phyloP scores from a whole-genome alignment of 2,888 invertebrate genomes.

The Hypselothyrea guttata region DNA sequence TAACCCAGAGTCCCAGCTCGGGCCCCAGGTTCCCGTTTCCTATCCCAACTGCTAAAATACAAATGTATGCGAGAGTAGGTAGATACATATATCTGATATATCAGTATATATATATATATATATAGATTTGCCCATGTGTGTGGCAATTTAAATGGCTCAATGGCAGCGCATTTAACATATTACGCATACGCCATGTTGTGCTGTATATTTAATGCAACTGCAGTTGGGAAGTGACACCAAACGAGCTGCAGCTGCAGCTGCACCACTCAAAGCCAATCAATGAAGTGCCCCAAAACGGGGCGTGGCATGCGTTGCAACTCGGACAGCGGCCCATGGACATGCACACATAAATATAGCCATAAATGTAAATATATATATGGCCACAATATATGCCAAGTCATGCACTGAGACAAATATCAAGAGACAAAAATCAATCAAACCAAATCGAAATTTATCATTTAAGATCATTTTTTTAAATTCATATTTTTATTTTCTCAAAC shows the following conservation, averaged over 20 bases:
- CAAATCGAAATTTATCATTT: too few species aligned
- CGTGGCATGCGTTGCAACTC: constrained; percentile 43
- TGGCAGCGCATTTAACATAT: constrained; percentile 52
- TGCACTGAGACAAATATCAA: too few species aligned
- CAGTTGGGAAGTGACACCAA: constrained; percentile 43
- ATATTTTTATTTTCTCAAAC: too few species aligned
- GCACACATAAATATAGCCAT: background rate
- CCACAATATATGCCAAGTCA: too few species aligned
- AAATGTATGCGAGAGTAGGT: too few species aligned
- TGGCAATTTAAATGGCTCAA: constrained; percentile 38
- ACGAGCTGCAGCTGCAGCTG: constrained; percentile 40
- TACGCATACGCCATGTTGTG: constrained; percentile 56
- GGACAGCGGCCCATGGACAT: constrained; percentile 9
- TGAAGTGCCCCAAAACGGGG: constrained; percentile 51
- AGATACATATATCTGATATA: too few species aligned
- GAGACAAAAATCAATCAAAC: too few species aligned
- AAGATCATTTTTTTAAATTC: too few species aligned
- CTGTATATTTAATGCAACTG: constrained; percentile 53
- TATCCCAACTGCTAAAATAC: constrained; percentile 11
- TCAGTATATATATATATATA: too few species aligned
- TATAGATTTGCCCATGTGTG: constrained; percentile 1
- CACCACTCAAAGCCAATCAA: constrained; percentile 66
- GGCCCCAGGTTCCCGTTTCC: background rate
- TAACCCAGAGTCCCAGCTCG: constrained; percentile 8
- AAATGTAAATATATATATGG: background rate